Base-by-base conservation (phyloP, 2,888 invertebrate species). In the Nephrocerus scutellatus region DNA sequence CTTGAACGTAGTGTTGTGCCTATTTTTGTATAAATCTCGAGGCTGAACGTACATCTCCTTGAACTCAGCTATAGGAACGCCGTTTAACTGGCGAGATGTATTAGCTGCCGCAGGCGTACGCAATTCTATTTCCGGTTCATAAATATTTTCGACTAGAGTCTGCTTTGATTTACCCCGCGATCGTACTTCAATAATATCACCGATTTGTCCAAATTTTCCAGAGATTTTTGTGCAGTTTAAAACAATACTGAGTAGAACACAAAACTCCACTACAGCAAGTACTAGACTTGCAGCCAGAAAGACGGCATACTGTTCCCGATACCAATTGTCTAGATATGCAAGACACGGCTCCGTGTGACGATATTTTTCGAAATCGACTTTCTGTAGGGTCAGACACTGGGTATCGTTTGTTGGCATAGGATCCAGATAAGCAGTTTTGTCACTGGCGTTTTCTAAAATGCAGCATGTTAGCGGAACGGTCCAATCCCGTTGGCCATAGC, bases 391-490 rank as follows among this genome's bases (percentile, higher is more conserved):
- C 62, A 88, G 84, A 53, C 88, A 88, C 42, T 80, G 69, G 2
- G 77, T 74, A 36, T 74, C 70, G 66, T 87, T 82, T n/a, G 73
- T 59, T 1, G 87, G 85, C 52, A 75, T 71, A 3, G 88, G 88
- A 70, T 84, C 84, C 36, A 87, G 74, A 62, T 83, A 81, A 1
- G 82, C 76, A 36, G 70, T 63, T 1, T 70, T 67, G 23, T 74
- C 72, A 0, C 47, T 46, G 0, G 50, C 52, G 54, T 77, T 76
- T 39, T 76, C 75, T 39, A 85, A 73, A 26, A 71, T 66, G 62
- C 88, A 88, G 57, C 84, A 84, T 36, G 77, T 79, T 5, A 77
- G 71, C 24, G 84, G 84, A 15, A 81, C 80, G 1, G 77, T 71
- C 64, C 80, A 70, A 36, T 80, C 79, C 41, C 79, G 74, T 46